Conservation (phyloP, 2,113 vertebrate species). For the Dicerorhinus sumatrensis region DNA sequence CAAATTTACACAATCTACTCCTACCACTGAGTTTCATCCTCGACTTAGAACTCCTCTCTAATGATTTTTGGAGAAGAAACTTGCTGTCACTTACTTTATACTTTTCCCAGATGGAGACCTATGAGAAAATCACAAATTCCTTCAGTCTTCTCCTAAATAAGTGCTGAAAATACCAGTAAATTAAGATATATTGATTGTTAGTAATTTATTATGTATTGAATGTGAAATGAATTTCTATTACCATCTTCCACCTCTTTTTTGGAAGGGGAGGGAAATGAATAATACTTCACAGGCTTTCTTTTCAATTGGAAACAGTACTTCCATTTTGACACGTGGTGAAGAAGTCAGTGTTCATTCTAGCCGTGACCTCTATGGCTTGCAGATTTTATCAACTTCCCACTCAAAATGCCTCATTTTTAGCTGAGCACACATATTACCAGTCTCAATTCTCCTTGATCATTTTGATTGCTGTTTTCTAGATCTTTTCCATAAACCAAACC, state of each 20-base stretch:
- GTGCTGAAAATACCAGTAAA: background rate
- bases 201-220: slow-evolving; percentile 32
- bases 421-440: background rate
- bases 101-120: background rate
- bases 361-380: background rate
- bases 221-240: background rate
- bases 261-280: background rate
- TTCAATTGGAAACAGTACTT: background rate
- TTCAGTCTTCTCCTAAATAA: slow-evolving; percentile 23
- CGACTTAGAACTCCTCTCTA: background rate
- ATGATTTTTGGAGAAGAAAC: slow-evolving; percentile 29
- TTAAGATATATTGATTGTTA: background rate
- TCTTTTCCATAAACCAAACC: slow-evolving; percentile 34
- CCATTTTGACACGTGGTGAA: background rate
- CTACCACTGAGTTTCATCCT: background rate
- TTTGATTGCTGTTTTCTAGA: slow-evolving; percentile 40
- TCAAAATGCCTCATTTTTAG: background rate
- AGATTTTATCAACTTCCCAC: background rate
- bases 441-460: background rate
- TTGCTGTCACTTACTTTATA: background rate
- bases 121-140: slow-evolving; percentile 20
- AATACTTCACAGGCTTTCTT: background rate
- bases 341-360: background rate
- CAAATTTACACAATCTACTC: background rate
- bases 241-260: background rate